A percentile compares a stretch with the other conserved stretches of the same genome.
phyloP scores from a whole-genome alignment of 2,797 vertebrate species.

The Erethizon dorsatum region DNA sequence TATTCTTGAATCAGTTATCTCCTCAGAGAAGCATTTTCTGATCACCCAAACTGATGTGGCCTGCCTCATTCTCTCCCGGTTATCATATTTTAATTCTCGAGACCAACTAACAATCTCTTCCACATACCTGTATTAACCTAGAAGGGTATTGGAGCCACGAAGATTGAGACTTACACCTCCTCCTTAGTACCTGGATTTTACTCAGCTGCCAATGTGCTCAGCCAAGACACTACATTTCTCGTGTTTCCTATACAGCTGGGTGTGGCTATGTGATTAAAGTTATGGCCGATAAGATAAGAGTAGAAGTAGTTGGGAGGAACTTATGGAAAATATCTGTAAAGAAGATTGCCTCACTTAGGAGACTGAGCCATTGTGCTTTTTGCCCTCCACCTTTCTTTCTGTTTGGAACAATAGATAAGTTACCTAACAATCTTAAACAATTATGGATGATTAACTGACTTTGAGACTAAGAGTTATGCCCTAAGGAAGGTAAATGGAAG shows the following conservation, averaged over 20 bases:
- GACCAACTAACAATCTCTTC: background rate
- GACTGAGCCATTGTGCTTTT: background rate
- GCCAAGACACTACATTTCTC: background rate
- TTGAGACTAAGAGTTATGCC: background rate
- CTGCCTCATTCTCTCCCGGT: background rate
- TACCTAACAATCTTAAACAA: background rate
- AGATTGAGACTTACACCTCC: background rate
- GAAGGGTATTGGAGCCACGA: background rate
- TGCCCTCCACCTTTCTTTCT: constrained; percentile 12
- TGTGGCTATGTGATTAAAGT: background rate
- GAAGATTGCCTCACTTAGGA: background rate
- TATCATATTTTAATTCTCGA: background rate
- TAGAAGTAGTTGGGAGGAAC: background rate
- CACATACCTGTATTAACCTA: background rate
- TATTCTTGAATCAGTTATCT: background rate
- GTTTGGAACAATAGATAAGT: background rate
- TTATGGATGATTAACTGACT: background rate
- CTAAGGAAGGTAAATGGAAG: background rate
- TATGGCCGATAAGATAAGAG: background rate
- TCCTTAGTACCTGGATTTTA: constrained; percentile 1
- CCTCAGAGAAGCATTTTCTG: constrained; percentile 27
- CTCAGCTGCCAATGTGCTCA: background rate
- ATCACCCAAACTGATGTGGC: background rate
- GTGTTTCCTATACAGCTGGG: background rate
- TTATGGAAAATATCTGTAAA: constrained; percentile 38